These are phyloP conservation scores for Corydoras sp. DNA, from an alignment of 2,113 vertebrate species.

Conservation along the genomic window DNA sequence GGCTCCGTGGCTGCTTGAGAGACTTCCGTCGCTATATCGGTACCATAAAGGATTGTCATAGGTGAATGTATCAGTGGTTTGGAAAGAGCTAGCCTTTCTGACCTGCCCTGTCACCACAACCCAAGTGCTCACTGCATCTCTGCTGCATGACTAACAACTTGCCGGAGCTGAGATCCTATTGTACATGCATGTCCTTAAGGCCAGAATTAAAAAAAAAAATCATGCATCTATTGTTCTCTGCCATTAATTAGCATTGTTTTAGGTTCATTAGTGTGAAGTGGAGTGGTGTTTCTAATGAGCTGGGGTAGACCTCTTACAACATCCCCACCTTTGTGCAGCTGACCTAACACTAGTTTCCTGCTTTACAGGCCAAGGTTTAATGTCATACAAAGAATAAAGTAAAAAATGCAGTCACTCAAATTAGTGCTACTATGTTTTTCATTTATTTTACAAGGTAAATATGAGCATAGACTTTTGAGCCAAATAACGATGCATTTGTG, in stretches of 20 bases:
- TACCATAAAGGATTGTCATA: constrained; percentile 78
- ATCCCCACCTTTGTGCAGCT: constrained; percentile 73
- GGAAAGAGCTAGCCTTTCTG: constrained; percentile 77
- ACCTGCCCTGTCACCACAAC: constrained; percentile 54
- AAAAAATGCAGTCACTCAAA: not conserved
- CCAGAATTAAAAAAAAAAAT: constrained; percentile 61
- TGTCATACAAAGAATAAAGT: constrained; percentile 47
- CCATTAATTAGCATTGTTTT: constrained; percentile 97
- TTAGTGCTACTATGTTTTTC: not conserved
- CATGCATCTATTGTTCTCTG: constrained; percentile 86
- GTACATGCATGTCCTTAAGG: constrained; percentile 67
- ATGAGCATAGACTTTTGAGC: too few relatives aligned
- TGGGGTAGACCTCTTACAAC: constrained; percentile 70
- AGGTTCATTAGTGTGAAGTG: constrained; percentile 88
- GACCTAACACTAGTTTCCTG: constrained; percentile 77
- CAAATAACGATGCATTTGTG: too few relatives aligned
- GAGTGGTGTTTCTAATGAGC: constrained; percentile 73
- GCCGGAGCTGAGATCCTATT: constrained; percentile 75
- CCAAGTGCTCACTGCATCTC: constrained; percentile 46
- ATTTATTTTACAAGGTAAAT: not conserved
- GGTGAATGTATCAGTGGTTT: constrained; percentile 81
- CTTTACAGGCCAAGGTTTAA: constrained; percentile 62
- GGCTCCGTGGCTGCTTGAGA: constrained; percentile 71
- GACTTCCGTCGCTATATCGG: constrained; percentile 82
- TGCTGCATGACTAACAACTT: constrained; percentile 68